Percentiles rank a stretch among this genome's conserved stretches.
These are phyloP conservation scores for Atrina japonica DNA, from an alignment of 2,888 invertebrate genomes.

Conservation along the genomic window DNA sequence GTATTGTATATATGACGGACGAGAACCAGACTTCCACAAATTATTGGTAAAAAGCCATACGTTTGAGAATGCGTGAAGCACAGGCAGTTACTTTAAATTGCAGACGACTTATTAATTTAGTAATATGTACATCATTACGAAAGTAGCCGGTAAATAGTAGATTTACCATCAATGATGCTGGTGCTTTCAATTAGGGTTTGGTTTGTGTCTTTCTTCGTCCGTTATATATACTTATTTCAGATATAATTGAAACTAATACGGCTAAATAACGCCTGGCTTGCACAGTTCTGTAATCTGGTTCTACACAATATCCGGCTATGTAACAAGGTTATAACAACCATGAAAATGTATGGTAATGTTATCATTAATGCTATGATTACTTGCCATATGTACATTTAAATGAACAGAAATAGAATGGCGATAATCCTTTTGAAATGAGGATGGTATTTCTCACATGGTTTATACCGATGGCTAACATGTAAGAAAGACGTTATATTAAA, in stretches of 20 bases:
- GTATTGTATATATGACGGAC: conserved; percentile 12
- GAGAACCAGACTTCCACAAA: conserved; percentile 26
- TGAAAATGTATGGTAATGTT: conserved; percentile 13
- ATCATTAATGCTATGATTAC: conserved; percentile 1
- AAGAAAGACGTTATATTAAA: too few species aligned
- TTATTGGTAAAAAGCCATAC: conserved; percentile 32
- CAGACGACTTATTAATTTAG: conserved; percentile 24
- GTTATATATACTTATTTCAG: conserved; percentile 25
- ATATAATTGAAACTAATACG: too few species aligned
- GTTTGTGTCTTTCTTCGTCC: conserved; percentile 32
- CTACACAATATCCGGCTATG: too few species aligned
- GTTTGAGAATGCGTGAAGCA: conserved; percentile 26
- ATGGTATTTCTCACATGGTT: conserved; percentile 16
- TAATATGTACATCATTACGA: conserved; percentile 23
- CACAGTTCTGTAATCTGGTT: too few species aligned
- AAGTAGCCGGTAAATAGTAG: conserved; percentile 37
- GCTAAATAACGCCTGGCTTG: too few species aligned
- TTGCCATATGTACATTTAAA: conserved; percentile 30
- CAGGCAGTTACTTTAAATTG: conserved; percentile 21
- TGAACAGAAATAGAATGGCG: conserved; percentile 28
- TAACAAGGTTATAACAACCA: conserved; percentile 8
- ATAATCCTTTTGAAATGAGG: conserved; percentile 30
- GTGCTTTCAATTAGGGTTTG: conserved; percentile 36
- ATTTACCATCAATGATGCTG: too few species aligned
- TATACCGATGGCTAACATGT: too few species aligned